A percentile compares a stretch with the other conserved stretches of the same genome.
These are phyloP conservation scores for Trematomus bernacchii DNA, from an alignment of 2,797 vertebrate species.

Conservation along the genomic window DNA sequence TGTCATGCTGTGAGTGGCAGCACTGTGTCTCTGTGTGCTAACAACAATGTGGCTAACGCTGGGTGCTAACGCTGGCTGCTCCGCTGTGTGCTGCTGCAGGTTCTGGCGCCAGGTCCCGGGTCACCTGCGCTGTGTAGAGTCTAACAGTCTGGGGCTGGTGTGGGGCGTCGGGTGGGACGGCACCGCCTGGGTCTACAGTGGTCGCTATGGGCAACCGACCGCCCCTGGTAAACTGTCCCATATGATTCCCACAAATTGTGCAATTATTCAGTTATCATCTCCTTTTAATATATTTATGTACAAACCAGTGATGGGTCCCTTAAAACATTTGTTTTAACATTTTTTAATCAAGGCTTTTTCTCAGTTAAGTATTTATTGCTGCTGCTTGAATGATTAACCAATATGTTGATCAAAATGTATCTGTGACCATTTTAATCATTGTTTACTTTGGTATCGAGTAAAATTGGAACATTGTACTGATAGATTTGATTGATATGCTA, in stretches of 20 bases:
- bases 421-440: not conserved
- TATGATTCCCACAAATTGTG: not conserved
- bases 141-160: constrained; percentile 92
- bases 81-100: constrained; percentile 85
- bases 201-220: constrained; percentile 86
- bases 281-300: too few relatives aligned
- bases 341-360: not conserved
- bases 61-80: constrained; percentile 60
- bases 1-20: constrained; percentile 6
- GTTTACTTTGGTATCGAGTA: not conserved
- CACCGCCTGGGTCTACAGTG: constrained; percentile 94
- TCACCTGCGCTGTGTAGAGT: constrained; percentile 92
- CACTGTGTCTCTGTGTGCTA: constrained; percentile 23
- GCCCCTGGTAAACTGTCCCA: constrained; percentile 85
- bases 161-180: constrained; percentile 96
- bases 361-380: not conserved
- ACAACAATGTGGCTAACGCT: constrained; percentile 49
- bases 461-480: not conserved
- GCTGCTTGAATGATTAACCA: not conserved
- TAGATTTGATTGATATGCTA: not conserved
- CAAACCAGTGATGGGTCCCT: not conserved
- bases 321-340: not conserved
- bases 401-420: not conserved
- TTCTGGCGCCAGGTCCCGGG: constrained; percentile 98
- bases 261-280: not conserved